A percentile compares a stretch with the other conserved stretches of the same genome.
Evolutionary conservation across 2,113 vertebrate genomes (phyloP).

Genomic region (Andinoacara biseriatus): DNA sequence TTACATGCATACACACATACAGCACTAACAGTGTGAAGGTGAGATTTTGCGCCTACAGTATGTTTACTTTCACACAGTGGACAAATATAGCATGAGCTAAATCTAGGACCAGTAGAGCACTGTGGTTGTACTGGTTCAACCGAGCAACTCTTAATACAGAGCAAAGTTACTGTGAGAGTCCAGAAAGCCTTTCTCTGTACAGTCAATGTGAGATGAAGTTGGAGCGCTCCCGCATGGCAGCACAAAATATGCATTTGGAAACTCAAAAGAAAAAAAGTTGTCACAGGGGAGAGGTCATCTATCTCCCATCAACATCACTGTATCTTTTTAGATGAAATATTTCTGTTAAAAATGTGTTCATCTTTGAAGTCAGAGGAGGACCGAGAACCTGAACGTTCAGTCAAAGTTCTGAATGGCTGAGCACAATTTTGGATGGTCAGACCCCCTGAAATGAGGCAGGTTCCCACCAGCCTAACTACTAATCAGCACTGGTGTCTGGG

Average conservation of each 20-base stretch:
- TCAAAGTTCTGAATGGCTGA: neutral
- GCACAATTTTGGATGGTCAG: neutral
- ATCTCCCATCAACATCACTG: neutral
- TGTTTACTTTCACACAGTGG: neutral
- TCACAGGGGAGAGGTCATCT: neutral
- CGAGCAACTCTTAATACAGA: neutral
- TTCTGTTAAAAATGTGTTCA: neutral
- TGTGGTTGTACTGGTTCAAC: neutral
- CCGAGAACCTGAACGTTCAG: neutral
- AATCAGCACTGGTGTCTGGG: neutral
- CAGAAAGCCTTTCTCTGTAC: neutral
- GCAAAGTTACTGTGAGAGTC: neutral
- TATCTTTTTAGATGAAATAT: neutral
- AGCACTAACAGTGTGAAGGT: constrained; percentile 43
- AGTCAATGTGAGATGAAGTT: neutral
- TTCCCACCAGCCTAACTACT: neutral
- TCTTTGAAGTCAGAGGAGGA: neutral
- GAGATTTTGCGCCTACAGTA: neutral
- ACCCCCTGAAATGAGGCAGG: neutral
- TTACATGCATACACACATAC: constrained; percentile 48
- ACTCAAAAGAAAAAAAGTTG: neutral
- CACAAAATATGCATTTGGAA: neutral
- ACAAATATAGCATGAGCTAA: constrained; percentile 4
- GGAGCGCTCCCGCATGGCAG: neutral
- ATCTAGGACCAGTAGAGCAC: neutral